Evolutionary conservation across 92 coral and sea anemone species (phyloP).

Genomic region (Epizoanthus rinbou): DNA sequence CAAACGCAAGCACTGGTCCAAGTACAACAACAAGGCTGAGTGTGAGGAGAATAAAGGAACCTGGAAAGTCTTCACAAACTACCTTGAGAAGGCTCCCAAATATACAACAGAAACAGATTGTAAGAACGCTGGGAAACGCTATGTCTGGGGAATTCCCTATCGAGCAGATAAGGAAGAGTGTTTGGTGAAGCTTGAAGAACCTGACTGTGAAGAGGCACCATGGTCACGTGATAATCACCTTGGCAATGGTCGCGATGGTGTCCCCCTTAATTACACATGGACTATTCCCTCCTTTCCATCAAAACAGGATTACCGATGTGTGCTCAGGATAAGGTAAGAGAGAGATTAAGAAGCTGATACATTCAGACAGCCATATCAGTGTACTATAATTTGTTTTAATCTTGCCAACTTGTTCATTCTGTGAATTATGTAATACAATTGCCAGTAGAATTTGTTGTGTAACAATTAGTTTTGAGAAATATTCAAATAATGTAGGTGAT

Average conservation of each 20-base stretch:
- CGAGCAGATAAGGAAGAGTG: conserved; percentile 69
- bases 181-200: conserved; percentile 66
- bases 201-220: conserved; percentile 76
- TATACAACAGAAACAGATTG: conserved; percentile 52
- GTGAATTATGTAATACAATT: no score
- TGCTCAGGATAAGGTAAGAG: conserved; percentile 80
- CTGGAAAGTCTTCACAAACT: conserved; percentile 82
- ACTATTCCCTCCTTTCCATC: conserved; percentile 82
- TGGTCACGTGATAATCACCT: conserved; percentile 94
- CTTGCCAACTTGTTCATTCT: no score
- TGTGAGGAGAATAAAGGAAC: conserved; percentile 75
- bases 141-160: conserved; percentile 79
- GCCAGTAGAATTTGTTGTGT: no score
- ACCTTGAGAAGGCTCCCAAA: conserved; percentile 68
- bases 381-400: no score
- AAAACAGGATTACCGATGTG: conserved; percentile 67
- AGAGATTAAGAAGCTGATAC: no score
- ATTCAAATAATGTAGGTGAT: no score
- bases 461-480: no score
- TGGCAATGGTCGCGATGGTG: conserved; percentile 87
- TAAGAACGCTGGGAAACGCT: conserved; percentile 51
- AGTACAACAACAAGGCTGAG: conserved; percentile 74
- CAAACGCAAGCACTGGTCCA: conserved; percentile 79
- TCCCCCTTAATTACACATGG: conserved; percentile 88
- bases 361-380: no score